These are phyloP conservation scores for Rutilus rutilus DNA, from an alignment of 2,113 vertebrate species.

Conservation along the genomic window DNA sequence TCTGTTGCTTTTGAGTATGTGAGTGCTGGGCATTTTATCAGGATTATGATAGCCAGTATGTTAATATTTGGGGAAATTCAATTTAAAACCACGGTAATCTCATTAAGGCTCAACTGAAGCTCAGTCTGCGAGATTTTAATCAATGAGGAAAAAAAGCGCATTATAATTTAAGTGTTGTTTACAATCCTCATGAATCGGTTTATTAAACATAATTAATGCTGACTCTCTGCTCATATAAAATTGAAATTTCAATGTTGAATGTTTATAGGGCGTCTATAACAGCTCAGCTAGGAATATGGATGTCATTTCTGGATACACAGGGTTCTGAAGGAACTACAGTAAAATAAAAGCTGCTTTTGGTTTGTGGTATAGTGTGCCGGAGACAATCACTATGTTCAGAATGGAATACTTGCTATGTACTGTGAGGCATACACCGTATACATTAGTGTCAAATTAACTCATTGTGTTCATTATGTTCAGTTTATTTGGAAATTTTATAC, in stretches of 20 bases:
- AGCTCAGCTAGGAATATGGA: not conserved
- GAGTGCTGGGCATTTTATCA: constrained; percentile 7
- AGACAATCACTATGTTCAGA: no score
- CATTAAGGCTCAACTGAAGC: constrained; percentile 33
- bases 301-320: not conserved
- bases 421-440: not conserved
- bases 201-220: constrained; percentile 2
- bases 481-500: not conserved
- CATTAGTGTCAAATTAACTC: not conserved
- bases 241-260: not conserved
- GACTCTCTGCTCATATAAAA: not conserved
- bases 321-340: not conserved
- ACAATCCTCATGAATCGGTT: not conserved
- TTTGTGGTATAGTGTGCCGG: no score
- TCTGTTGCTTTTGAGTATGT: constrained; percentile 5
- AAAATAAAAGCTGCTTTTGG: not conserved
- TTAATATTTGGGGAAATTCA: constrained; percentile 19
- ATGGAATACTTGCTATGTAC: not conserved
- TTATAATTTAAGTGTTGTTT: constrained; percentile 4
- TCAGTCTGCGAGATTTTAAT: not conserved
- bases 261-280: not conserved
- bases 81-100: constrained; percentile 33
- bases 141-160: not conserved
- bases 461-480: not conserved
- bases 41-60: constrained; percentile 15